Evolutionary conservation across 53 echinoderm and acorn worm species (phyloP), one percentile per base, ranked within the genome.

Genomic region (Antedon mediterranea): DNA sequence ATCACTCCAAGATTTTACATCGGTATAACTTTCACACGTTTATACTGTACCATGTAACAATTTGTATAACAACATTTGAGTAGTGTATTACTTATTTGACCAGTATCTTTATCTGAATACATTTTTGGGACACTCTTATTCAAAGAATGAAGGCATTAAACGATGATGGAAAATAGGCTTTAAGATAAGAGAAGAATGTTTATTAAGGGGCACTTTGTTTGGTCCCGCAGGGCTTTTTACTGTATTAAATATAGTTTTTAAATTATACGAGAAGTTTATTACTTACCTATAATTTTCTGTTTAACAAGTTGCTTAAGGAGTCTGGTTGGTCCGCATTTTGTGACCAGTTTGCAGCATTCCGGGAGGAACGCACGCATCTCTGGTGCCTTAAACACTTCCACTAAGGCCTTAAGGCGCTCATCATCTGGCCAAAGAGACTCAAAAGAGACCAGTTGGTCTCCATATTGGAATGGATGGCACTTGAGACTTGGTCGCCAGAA

Each of bases 401-500:
- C 57, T 14, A 93, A 27, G 27, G 74, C 81, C 13, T 72, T 70
- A 28, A 88, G 57, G 43, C 81, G 80, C 32, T 78, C 85, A 14
- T 78, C 88, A 30, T 72, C 77, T 13, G 89, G 97, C 97, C 97
- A 95, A 7, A 95, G 89, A 32, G 89, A 85, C 30, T 84, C 83
- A 75, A 92, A 95, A 28, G 84, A 43, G 43, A 95, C 86, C 3
- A 80, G 70, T 20, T 82, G 81, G 43, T 91, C 88, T 28, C 97
- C 89, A 75, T 79, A 79, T 28, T 77, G 72, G 71, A 80, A 89
- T 3, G 82, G 76, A 72, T 89, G 89, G 71, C 89, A 95, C 43
- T 86, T 88, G 32, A 95, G 85, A 34, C 89, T 89, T n/a, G 95
- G 75, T 31, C 89, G 80, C 97, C 97, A 95, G 82, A 95, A 95